Evolutionary conservation across 2,888 invertebrate species (phyloP), one percentile per base, ranked within the genome.

Genomic region (Penaeus monodon): DNA sequence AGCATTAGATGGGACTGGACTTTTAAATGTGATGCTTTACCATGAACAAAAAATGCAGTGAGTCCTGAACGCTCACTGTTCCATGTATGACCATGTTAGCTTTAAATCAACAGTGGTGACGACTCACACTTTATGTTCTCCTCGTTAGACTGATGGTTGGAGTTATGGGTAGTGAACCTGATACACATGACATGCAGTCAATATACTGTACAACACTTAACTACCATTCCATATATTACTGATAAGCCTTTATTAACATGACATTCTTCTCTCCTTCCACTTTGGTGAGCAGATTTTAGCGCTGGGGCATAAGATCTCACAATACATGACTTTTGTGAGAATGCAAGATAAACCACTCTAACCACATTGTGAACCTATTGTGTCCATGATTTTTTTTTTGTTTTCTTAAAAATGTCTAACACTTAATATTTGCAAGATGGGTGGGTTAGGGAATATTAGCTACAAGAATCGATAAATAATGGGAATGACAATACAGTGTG

Each of bases 21-120:
- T 82, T 86, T 82, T 65, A 82, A 38, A 68, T 83, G 82, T 82
- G 86, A 86, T 83, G 82, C 70, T 65, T 74, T 86, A 29, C 64
- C 76, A 68, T 57, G 64, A 70, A 85, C 85, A 80, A 70, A 80
- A 80, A 85, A 73, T 73, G 84, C 63, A 68, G 63, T 64, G 80
- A 85, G 73, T 80, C 44, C 79, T 74, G 65, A 79, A 85, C 70
- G 81, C 85, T 80, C 85, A 63, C 70, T 49, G 86, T 83, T 86
- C 86, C 86, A 86, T 86, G 86, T 86, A 86, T 86, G 86, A 83
- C 86, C 86, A 86, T 86, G 86, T 83, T 86, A 83, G 86, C 86
- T 78, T 79, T 76, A 83, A 77, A 77, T 86, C 79, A 79, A 83
- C 86, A 24, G 49, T 49, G 66, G 66, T 49, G 78, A 66, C 38